Base-by-base conservation (phyloP, 2,113 vertebrate genomes). In the Carassius carassius region DNA sequence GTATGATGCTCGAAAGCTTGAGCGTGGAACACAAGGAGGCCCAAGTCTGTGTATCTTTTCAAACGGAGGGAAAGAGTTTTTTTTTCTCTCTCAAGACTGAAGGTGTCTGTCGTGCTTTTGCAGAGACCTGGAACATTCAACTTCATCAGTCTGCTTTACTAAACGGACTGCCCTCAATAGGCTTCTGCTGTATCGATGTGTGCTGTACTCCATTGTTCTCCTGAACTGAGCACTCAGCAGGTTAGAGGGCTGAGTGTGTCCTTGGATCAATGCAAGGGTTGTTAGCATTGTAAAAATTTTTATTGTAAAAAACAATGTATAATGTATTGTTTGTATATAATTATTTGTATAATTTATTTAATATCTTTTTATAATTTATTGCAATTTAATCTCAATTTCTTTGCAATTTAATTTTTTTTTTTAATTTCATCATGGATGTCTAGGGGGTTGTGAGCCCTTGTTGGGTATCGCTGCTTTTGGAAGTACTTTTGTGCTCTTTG, bases 151-250 rank as follows among this genome's bases (percentile, higher is more conserved):
- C 90, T 70, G 93, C 91, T 88, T 90, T 91, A 92, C 93, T 94
- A 94, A 94, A 93, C 91, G 83, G 93, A 32, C 91, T 93, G 92
- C 93, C 92, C 92, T 94, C 92, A 90, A 93, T 92, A 93, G 91
- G 90, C 92, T 91, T 83, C 92, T 91, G 84, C 89, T 88, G 91
- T 94, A 95, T 95, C 89, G 94, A 95, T 90, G 91, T 84, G 85
- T 89, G 90, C 90, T 89, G 91, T 92, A 92, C 92, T 93, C 91
- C 89, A 93, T 94, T 94, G 93, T 95, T 94, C 91, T 90, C 91
- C 92, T 89, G 91, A 94, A 94, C 91, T 93, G 92, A 94, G 91
- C 94, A 94, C 94, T 94, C 94, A 94, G 94, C 94, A 94, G 94
- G 94, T 94, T 94, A 93, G 94, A 92, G 92, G 90, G 89, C 91